Percentiles rank a stretch among this genome's conserved stretches.
Evolutionary conservation across 2,888 invertebrate genomes (phyloP).

Genomic region (Chalcosyrphus nemorum): DNA sequence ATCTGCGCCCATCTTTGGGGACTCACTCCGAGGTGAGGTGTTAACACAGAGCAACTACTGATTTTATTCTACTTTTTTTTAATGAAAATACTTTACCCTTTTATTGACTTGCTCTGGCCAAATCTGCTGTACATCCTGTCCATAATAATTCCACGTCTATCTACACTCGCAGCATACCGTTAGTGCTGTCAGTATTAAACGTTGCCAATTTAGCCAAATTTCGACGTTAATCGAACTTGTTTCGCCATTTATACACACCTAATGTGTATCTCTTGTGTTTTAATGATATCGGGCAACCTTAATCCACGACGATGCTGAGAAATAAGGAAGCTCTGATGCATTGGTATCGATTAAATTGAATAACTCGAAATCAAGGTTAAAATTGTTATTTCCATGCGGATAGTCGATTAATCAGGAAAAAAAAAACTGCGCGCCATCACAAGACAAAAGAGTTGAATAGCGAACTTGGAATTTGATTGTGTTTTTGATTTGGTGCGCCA

Average conservation of each 20-base stretch:
- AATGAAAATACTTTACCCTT: too few species aligned
- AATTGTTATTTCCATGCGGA: not conserved
- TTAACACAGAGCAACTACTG: too few species aligned
- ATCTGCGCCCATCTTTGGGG: too few species aligned
- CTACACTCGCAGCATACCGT: not conserved
- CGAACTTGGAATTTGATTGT: not conserved
- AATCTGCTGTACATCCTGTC: too few species aligned
- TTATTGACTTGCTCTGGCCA: too few species aligned
- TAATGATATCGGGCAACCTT: not conserved
- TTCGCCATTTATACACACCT: constrained; percentile 14
- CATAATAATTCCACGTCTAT: too few species aligned
- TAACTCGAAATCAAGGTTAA: constrained; percentile 2
- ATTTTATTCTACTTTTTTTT: too few species aligned
- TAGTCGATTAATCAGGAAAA: not conserved
- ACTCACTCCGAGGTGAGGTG: too few species aligned
- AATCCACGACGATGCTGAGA: not conserved
- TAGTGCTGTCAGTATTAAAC: not conserved
- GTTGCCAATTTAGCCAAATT: not conserved
- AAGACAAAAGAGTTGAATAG: not conserved
- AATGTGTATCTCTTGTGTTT: not conserved
- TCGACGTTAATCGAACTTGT: constrained; percentile 6
- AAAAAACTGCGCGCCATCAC: not conserved
- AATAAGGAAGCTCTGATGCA: not conserved
- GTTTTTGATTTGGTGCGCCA: not conserved
- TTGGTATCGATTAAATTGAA: constrained; percentile 2